Percentiles rank a stretch among this genome's conserved stretches.
Evolutionary conservation across 2,797 vertebrate genomes (phyloP).

Genomic region (Hemitrygon akajei): DNA sequence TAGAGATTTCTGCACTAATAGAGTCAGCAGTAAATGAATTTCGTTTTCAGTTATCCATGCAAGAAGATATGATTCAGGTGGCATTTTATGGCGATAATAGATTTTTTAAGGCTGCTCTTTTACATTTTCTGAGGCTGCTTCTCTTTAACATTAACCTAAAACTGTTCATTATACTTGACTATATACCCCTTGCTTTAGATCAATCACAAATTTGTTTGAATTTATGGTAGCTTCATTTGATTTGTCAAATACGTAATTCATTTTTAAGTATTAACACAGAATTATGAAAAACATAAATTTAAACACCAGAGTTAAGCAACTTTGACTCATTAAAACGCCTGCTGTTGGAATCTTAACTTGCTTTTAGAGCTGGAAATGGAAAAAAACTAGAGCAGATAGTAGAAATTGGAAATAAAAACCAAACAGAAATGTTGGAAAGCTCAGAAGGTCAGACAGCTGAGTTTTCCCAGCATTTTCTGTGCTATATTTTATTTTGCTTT

Average conservation of each 20-base stretch:
- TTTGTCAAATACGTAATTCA: not conserved
- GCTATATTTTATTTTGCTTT: not conserved
- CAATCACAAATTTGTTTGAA: not conserved
- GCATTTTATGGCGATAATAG: not conserved
- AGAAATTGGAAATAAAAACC: too few species aligned
- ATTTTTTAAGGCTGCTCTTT: not conserved
- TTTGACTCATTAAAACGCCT: not conserved
- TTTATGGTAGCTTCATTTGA: not conserved
- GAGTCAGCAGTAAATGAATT: not conserved
- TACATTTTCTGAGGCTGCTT: not conserved
- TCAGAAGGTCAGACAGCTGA: too few species aligned
- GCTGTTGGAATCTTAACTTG: not conserved
- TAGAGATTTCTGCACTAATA: not conserved
- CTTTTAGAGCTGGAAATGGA: not conserved
- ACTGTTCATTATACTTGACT: not conserved
- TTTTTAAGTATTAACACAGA: not conserved
- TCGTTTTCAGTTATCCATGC: not conserved
- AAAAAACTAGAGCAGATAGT: too few species aligned
- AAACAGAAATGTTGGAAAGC: too few species aligned
- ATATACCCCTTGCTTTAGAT: not conserved
- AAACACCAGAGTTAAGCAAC: not conserved
- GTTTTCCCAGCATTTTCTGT: too few species aligned
- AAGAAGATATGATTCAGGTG: not conserved
- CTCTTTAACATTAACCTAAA: not conserved
- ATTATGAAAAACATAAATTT: not conserved